These are phyloP conservation scores for Lepus americanus DNA, from an alignment of 2,113 vertebrate species.

Conservation along the genomic window DNA sequence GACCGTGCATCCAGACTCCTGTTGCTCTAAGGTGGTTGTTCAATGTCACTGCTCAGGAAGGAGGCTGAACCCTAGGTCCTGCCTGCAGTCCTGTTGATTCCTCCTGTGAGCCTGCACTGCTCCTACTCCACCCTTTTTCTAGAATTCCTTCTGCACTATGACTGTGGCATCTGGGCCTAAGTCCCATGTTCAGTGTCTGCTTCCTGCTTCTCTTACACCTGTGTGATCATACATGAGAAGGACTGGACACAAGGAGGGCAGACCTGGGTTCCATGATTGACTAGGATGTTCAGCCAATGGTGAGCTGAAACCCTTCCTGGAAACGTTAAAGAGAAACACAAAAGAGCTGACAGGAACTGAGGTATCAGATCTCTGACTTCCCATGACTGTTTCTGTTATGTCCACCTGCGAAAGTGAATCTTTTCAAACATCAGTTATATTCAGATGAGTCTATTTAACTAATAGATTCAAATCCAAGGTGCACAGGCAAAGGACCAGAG, in stretches of 20 bases:
- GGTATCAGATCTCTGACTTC: background rate
- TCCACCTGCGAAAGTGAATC: background rate
- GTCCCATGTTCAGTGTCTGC: constrained; percentile 15
- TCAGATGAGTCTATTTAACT: background rate
- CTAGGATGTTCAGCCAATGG: background rate
- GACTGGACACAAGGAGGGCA: background rate
- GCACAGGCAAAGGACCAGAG: background rate
- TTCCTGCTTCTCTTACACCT: background rate
- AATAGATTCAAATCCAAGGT: background rate
- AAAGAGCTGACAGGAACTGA: background rate
- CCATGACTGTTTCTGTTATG: background rate
- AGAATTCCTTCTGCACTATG: background rate
- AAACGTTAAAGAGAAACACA: background rate
- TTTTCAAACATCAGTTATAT: constrained; percentile 30
- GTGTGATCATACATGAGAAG: background rate
- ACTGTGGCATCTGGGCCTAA: constrained; percentile 29
- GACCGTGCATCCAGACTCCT: constrained; percentile 89
- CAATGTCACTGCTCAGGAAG: constrained; percentile 93
- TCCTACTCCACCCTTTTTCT: constrained; percentile 77
- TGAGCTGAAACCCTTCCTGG: background rate
- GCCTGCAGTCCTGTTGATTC: constrained; percentile 87
- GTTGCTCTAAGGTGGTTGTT: constrained; percentile 91
- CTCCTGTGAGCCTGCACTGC: constrained; percentile 87
- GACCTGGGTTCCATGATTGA: background rate
- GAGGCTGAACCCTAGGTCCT: constrained; percentile 89